Conservation (phyloP, 2,113 vertebrate species). For the Vimba vimba region DNA sequence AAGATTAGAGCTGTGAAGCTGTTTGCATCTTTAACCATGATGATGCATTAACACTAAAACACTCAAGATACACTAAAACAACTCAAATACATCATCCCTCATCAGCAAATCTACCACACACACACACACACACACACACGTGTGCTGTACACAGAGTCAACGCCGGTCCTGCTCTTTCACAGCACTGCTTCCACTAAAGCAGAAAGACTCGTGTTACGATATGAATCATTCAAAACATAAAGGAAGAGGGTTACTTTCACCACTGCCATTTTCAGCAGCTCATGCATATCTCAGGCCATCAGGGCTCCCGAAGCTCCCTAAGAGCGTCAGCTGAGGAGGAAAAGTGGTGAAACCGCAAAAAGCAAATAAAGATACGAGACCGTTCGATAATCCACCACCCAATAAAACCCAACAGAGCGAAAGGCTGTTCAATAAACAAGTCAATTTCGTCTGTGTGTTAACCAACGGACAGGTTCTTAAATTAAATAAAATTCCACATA, state of each 20-base stretch:
- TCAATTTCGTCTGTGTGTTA: background rate
- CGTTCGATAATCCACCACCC: background rate
- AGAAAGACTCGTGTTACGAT: background rate
- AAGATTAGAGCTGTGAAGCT: background rate
- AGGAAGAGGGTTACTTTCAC: background rate
- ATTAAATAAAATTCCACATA: background rate
- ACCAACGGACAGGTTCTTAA: background rate
- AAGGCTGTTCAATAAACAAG: background rate
- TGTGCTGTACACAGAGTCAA: background rate
- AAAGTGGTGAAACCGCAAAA: background rate
- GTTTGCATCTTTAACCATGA: background rate
- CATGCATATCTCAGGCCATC: background rate
- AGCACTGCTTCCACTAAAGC: background rate
- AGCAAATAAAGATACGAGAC: background rate
- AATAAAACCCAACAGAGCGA: background rate
- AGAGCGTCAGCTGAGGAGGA: background rate
- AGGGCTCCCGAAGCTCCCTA: background rate
- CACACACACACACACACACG: background rate
- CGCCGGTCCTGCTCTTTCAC: background rate
- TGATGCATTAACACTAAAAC: background rate
- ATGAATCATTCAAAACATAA: constrained; percentile 34
- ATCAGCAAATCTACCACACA: background rate
- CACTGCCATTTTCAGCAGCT: background rate
- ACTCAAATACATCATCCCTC: background rate
- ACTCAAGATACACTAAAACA: background rate